Evolutionary conservation across 2,797 vertebrate species (phyloP), one percentile per base, ranked within the genome.

Genomic region (Typhlichthys subterraneus): DNA sequence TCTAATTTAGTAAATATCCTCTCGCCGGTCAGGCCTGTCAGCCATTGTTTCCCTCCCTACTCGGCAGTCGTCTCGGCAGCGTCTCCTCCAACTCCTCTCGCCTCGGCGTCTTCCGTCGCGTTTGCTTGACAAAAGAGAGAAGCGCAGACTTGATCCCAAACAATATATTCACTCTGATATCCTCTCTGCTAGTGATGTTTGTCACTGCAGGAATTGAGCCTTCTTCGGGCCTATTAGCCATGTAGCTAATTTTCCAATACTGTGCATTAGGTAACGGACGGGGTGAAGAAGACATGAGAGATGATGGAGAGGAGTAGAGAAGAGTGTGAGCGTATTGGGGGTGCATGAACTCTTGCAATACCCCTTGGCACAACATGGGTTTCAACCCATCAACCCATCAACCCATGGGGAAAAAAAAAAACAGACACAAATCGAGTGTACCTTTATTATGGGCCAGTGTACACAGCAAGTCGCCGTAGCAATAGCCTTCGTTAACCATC

Each of bases 1-100:
- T 91, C 91, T 90, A 91, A 92, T 93, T 93, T 92, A 90, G 89
- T 87, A 91, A 91, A 92, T 89, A 89, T 88, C 82, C 86, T 89
- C 84, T 90, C 81, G 87, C 90, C 87, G 91, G 88, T 90, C 88
- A 78, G 76, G 82, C 89, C 89, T 89, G 91, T 92, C 90, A 92
- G 80, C 87, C 83, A 77, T 82, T 88, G 84, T 87, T 86, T 84
- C 82, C 10, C 71, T 82, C 82, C 69, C 63, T 53, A 76, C 70
- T 64, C 79, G 57, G 10, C 72, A 62, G 70, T 81, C 78, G 64
- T 51, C 38, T 4, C n/a, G 9, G 51, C 57, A 65, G 49, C 42
- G 55, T 71, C 65, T 74, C 54, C 53, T 53, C 62, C 55, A 0
- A 13, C 61, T 59, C 56, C 62, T 59, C 66, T 31, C 57, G 15